A percentile compares a stretch with the other conserved stretches of the same genome.
These are phyloP conservation scores for Acleris literana DNA, from an alignment of 2,888 invertebrate species.

Conservation along the genomic window DNA sequence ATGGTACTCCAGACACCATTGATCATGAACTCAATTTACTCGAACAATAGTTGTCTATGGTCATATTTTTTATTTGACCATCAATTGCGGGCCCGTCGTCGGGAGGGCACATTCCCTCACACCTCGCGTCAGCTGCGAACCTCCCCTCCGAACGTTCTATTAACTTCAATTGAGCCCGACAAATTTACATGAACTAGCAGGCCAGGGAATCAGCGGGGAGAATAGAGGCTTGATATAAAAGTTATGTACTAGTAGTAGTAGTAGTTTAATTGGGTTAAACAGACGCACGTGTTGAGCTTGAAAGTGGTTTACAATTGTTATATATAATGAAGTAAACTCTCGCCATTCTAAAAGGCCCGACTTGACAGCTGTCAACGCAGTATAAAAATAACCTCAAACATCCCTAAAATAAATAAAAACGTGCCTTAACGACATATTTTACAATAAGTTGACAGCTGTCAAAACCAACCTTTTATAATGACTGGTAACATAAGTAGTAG, in stretches of 20 bases:
- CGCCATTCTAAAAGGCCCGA: no score
- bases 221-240: not conserved
- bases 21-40: conserved; percentile 25
- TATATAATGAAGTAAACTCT: no score
- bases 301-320: no score
- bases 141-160: conserved; percentile 72
- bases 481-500: no score
- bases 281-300: no score
- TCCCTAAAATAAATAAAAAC: no score
- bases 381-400: no score
- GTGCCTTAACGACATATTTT: no score
- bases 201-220: conserved; percentile 46
- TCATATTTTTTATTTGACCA: conserved; percentile 65
- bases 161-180: conserved; percentile 83
- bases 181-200: conserved; percentile 76
- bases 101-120: conserved; percentile 76
- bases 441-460: no score
- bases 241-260: not conserved
- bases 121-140: conserved; percentile 80
- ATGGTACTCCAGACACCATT: not conserved
- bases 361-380: no score
- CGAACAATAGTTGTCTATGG: conserved; percentile 37
- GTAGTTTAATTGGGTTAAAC: no score
- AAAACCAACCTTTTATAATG: no score
- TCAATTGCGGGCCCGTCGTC: conserved; percentile 70